Percentiles rank a stretch among this genome's conserved stretches.
phyloP scores from a whole-genome alignment of 2,888 invertebrate species.

The Dione vanillae region DNA sequence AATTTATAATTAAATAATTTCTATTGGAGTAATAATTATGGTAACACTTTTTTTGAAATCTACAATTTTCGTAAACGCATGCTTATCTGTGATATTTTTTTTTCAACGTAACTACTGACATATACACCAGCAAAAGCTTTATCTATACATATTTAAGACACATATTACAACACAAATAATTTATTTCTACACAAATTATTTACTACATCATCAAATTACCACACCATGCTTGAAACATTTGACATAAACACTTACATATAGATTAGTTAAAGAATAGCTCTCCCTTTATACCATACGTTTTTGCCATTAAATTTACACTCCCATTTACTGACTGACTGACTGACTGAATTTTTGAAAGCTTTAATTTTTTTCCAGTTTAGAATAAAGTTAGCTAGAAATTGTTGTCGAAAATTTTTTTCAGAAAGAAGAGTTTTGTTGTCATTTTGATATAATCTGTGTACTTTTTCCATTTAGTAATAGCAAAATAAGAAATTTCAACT shows the following conservation, averaged over 20 bases:
- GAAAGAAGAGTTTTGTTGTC: slow-evolving; percentile 17
- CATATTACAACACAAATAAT: not conserved
- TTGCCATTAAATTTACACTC: not conserved
- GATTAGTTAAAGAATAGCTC: not conserved
- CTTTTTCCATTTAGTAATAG: slow-evolving; percentile 26
- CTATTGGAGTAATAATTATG: not conserved
- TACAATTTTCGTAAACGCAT: too few relatives aligned
- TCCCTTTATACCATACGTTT: not conserved
- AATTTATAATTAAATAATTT: too few relatives aligned
- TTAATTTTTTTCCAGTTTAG: not conserved
- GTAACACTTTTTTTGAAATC: too few relatives aligned
- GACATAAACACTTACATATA: slow-evolving; percentile 5
- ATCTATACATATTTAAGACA: not conserved
- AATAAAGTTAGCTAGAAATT: slow-evolving; percentile 3
- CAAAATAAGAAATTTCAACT: slow-evolving; percentile 24
- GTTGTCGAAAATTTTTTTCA: slow-evolving; percentile 13
- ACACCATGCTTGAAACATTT: not conserved
- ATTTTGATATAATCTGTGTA: slow-evolving; percentile 11
- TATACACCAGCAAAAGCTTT: not conserved
- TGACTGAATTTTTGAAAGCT: not conserved
- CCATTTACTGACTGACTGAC: not conserved
- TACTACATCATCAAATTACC: not conserved
- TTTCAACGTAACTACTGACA: not conserved
- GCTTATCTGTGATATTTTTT: too few relatives aligned
- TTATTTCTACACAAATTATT: not conserved